A percentile compares a stretch with the other conserved stretches of the same genome.
Conservation (phyloP, 2,888 invertebrate species). For the Eupithecia tripunctaria region DNA sequence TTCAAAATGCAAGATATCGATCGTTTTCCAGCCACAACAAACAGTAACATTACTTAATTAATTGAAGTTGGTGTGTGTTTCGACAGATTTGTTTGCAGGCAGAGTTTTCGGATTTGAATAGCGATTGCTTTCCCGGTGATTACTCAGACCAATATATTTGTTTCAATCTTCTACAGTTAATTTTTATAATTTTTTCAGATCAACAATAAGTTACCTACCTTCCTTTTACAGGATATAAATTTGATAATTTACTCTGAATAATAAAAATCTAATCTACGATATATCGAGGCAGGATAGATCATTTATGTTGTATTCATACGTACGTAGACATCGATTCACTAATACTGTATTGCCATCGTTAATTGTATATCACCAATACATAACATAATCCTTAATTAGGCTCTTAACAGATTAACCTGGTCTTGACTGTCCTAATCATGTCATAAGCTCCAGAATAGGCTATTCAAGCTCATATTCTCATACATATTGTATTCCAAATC, state of each 20-base stretch:
- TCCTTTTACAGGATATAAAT: too few species aligned
- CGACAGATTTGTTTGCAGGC: background rate
- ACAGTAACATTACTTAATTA: background rate
- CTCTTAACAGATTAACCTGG: background rate
- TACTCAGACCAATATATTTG: background rate
- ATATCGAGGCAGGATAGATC: too few species aligned
- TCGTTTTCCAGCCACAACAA: constrained; percentile 5
- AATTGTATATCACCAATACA: background rate
- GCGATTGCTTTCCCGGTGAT: too few species aligned
- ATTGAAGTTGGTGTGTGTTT: background rate
- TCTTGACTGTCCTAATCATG: constrained; percentile 8
- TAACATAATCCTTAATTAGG: background rate
- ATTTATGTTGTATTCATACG: too few species aligned
- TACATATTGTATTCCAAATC: constrained; percentile 68
- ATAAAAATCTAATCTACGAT: too few species aligned
- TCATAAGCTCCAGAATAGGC: constrained; percentile 10
- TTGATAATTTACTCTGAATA: background rate
- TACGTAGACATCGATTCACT: background rate
- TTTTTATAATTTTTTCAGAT: background rate
- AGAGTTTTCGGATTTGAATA: background rate
- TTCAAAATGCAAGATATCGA: constrained; percentile 39
- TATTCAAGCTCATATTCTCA: constrained; percentile 48
- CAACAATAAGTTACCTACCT: too few species aligned
- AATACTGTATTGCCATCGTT: background rate
- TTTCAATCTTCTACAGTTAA: background rate